A percentile compares a stretch with the other conserved stretches of the same genome.
These are phyloP conservation scores for Eudemis profundana DNA, from an alignment of 2,888 invertebrate species.

Conservation along the genomic window DNA sequence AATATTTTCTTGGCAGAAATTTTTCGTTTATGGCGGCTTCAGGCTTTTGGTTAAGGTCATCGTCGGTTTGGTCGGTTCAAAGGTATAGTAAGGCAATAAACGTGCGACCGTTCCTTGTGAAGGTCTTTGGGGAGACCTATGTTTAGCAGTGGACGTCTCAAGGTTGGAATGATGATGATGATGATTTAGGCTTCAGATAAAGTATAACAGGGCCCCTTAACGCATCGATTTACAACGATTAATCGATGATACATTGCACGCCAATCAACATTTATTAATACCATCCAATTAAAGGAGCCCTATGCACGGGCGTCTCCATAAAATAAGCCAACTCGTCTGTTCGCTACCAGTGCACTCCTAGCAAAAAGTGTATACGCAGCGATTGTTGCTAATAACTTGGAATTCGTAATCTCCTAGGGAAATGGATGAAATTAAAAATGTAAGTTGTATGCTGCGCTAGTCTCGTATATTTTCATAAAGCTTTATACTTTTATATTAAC, in stretches of 20 bases:
- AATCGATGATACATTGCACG: constrained; percentile 30
- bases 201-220: constrained; percentile 15
- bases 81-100: no score
- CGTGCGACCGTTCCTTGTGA: no score
- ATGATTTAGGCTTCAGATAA: background rate
- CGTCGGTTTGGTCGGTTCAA: no score
- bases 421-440: constrained; percentile 41
- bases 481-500: background rate
- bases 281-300: constrained; percentile 15
- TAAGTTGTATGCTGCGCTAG: constrained; percentile 13
- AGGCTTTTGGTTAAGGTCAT: no score
- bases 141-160: no score
- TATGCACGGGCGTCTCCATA: background rate
- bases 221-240: constrained; percentile 35
- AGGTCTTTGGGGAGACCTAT: no score
- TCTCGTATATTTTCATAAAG: background rate
- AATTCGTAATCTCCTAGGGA: constrained; percentile 10
- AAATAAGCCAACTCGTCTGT: constrained; percentile 22
- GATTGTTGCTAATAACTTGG: constrained; percentile 6
- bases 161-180: no score
- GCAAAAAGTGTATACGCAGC: constrained; percentile 13
- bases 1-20: no score
- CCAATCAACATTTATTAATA: constrained; percentile 39
- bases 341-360: constrained; percentile 20
- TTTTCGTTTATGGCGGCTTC: no score